A percentile compares a stretch with the other conserved stretches of the same genome.
Conservation (phyloP, 2,888 invertebrate species). For the Lomographa bimaculata region DNA sequence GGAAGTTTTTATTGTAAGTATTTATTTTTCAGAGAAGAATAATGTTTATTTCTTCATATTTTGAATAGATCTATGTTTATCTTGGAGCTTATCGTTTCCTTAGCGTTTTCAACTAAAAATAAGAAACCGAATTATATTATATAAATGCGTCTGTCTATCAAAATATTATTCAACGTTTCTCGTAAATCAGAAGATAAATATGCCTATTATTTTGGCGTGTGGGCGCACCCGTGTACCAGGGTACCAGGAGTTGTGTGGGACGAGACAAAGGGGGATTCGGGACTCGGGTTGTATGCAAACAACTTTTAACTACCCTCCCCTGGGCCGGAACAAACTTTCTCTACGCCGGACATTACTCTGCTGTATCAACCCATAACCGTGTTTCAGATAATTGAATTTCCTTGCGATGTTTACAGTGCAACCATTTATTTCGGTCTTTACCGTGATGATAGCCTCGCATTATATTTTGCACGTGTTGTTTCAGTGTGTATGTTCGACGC, state of each 20-base stretch:
- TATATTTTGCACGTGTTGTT: neutral
- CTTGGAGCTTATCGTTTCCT: too few relatives aligned
- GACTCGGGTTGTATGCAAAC: conserved; percentile 55
- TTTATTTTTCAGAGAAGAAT: too few relatives aligned
- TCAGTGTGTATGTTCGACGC: neutral
- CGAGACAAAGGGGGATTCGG: conserved; percentile 36
- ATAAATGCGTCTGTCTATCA: too few relatives aligned
- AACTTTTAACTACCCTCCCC: conserved; percentile 46
- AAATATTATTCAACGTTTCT: too few relatives aligned
- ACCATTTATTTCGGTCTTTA: conserved; percentile 10
- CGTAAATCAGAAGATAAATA: too few relatives aligned
- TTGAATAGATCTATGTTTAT: too few relatives aligned
- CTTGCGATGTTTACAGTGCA: conserved; percentile 27
- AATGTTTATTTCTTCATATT: too few relatives aligned
- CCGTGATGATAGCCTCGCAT: conserved; percentile 9
- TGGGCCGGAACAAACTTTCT: conserved; percentile 25
- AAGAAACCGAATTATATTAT: too few relatives aligned
- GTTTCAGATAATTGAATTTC: conserved; percentile 53
- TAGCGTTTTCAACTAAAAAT: too few relatives aligned
- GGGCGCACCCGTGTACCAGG: conserved; percentile 18
- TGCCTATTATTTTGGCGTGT: conserved; percentile 13
- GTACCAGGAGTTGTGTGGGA: conserved; percentile 26
- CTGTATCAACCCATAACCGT: conserved; percentile 44
- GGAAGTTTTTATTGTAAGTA: too few relatives aligned
- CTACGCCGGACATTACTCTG: conserved; percentile 41